A percentile compares a stretch with the other conserved stretches of the same genome.
Conservation (phyloP, 2,888 invertebrate species). For the Caradrina clavipalpis region DNA sequence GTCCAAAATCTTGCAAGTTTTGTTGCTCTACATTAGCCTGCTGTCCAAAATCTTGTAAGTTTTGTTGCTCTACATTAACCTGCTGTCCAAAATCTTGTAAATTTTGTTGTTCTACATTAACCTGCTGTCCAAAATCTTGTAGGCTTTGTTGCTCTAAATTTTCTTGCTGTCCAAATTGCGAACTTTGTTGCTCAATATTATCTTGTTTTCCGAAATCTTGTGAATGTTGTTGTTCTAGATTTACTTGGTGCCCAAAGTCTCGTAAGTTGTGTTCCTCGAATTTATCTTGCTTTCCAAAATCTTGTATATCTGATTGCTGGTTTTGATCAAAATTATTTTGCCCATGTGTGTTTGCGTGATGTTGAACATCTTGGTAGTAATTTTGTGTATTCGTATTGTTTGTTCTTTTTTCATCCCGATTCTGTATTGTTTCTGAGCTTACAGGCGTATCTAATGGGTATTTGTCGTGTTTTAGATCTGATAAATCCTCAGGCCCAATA, state of each 20-base stretch:
- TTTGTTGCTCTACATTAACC: constrained; percentile 13
- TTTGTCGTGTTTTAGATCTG: constrained; percentile 17
- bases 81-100: neutral
- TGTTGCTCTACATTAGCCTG: constrained; percentile 12
- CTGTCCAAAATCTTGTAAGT: constrained; percentile 8
- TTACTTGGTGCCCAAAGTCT: constrained; percentile 14
- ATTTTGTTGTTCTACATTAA: constrained; percentile 18
- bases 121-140: constrained; percentile 33
- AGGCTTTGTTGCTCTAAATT: constrained; percentile 26
- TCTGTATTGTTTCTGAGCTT: constrained; percentile 38
- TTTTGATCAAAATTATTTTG: constrained; percentile 1
- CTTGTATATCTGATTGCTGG: too few species aligned
- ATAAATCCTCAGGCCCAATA: constrained; percentile 66
- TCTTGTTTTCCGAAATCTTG: constrained; percentile 2
- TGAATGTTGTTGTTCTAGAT: neutral
- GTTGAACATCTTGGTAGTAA: constrained; percentile 3
- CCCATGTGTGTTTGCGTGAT: constrained; percentile 2
- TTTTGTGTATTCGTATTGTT: constrained; percentile 27
- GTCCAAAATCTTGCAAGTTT: constrained; percentile 5
- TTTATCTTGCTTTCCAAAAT: too few species aligned
- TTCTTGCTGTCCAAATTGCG: constrained; percentile 26
- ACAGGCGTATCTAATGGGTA: constrained; percentile 10
- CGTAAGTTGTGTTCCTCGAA: constrained; percentile 17
- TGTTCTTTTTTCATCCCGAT: constrained; percentile 33
- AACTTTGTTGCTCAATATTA: constrained; percentile 13